Percentiles rank a stretch among this genome's conserved stretches.
Conservation (phyloP, 2,888 invertebrate species). For the Halocaridina rubra region DNA sequence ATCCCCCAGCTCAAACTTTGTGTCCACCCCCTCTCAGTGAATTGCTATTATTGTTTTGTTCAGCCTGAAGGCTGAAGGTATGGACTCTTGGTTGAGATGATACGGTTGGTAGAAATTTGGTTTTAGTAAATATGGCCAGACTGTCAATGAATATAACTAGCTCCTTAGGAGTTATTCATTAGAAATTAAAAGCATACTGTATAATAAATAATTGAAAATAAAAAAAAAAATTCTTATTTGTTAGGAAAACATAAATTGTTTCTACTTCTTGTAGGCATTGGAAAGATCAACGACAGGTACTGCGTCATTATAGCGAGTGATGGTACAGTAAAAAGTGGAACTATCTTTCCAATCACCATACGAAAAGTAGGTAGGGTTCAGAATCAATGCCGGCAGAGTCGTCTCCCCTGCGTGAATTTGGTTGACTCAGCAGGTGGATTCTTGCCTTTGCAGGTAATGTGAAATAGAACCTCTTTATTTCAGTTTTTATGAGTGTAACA, state of each 20-base stretch:
- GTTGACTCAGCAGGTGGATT: conserved; percentile 72
- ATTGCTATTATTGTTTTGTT: no score
- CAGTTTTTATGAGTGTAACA: no score
- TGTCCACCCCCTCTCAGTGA: no score
- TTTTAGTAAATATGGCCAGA: not conserved
- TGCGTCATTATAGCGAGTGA: conserved; percentile 70
- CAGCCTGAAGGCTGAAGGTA: no score
- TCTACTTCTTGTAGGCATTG: conserved; percentile 53
- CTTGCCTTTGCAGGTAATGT: conserved; percentile 71
- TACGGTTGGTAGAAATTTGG: not conserved
- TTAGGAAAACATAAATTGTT: not conserved
- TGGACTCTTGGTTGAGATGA: no score
- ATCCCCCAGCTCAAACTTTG: no score
- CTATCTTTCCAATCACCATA: conserved; percentile 70
- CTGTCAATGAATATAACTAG: not conserved
- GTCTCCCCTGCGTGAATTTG: conserved; percentile 69
- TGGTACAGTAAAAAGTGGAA: conserved; percentile 72
- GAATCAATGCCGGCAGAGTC: conserved; percentile 26
- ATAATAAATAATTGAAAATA: not conserved
- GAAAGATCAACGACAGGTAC: conserved; percentile 62
- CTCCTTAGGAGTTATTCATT: no score
- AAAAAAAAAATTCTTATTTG: not conserved
- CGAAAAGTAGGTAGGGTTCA: conserved; percentile 67
- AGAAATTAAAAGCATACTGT: no score
- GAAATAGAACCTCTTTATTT: no score